Evolutionary conservation across 2,888 invertebrate genomes (phyloP).

Genomic region (Sisyra nigra): DNA sequence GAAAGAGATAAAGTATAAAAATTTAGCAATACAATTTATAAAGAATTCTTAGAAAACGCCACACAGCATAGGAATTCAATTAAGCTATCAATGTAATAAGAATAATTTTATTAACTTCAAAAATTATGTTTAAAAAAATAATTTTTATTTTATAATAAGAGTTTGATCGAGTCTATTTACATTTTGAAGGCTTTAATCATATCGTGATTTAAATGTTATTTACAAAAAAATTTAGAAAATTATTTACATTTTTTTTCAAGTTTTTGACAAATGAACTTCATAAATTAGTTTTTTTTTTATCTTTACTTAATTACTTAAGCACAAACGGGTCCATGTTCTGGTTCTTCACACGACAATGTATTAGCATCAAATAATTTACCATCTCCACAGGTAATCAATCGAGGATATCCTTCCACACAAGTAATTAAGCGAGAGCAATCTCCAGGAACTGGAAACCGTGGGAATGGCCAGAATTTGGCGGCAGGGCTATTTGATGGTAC

Average conservation of each 20-base stretch:
- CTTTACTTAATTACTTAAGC: too few species aligned
- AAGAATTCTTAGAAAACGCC: too few species aligned
- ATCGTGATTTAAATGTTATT: background rate
- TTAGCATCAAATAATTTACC: slow-evolving; percentile 75
- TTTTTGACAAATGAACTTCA: slow-evolving; percentile 2
- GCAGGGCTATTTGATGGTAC: slow-evolving; percentile 64
- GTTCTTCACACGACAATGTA: slow-evolving; percentile 69
- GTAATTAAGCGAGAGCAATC: slow-evolving; percentile 79
- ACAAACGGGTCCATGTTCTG: slow-evolving; percentile 33
- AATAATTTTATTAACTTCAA: too few species aligned
- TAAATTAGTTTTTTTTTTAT: slow-evolving; percentile 20
- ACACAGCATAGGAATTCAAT: too few species aligned
- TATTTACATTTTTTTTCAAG: background rate
- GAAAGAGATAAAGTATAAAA: too few species aligned
- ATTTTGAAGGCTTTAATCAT: background rate
- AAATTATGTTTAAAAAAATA: too few species aligned
- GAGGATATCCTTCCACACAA: slow-evolving; percentile 78
- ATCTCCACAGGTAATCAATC: slow-evolving; percentile 75
- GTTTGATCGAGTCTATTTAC: background rate
- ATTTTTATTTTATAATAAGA: background rate
- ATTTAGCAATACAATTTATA: too few species aligned
- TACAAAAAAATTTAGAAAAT: background rate
- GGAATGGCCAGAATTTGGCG: slow-evolving; percentile 85
- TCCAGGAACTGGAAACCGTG: slow-evolving; percentile 75
- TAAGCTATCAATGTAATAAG: too few species aligned